Evolutionary conservation across 2,113 vertebrate species (phyloP), one percentile per base, ranked within the genome.

Genomic region (Arothron firmamentum): DNA sequence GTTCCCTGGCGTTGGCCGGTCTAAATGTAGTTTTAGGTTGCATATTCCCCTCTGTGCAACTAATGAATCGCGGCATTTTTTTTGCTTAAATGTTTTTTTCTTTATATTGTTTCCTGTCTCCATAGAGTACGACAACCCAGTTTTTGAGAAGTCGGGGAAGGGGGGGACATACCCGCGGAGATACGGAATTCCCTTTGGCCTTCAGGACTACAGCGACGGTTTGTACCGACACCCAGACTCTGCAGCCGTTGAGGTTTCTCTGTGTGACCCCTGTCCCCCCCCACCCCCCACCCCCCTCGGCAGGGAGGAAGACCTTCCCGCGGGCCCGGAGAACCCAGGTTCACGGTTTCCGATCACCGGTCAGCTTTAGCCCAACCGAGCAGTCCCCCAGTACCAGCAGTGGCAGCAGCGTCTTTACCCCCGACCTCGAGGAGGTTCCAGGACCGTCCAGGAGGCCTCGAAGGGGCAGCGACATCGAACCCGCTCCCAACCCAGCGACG

Each of bases 261-360:
- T n/a, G 47, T 20, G 21, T 16, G 23, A 16, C 2, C 25, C 21
- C 18, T 17, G 7, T 12, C 7, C 13, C 52, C 47, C n/a, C n/a
- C n/a, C n/a, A n/a, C n/a, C n/a, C n/a, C n/a, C n/a, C n/a, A n/a
- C n/a, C n/a, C n/a, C 10, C 18, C 19, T n/a, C 13, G 6, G 0
- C 86, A 99, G 97, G 97, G 38, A 93, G 97, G 64, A 98, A 98
- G 86, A 99, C 97, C 5, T 99, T 99, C 83, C 97, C 96, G 16
- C 92, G 97, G 52, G 96, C 95, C 25, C 91, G 96, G 57, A 91
- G 97, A 55, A 97, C 95, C 5, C 97, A 99, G 77, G 95, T 94
- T 9, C 95, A 94, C 65, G 93, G 85, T 55, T 94, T 98, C 71
- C 93, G 95, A 6, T 97, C 97, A 0, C 94, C 96, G 0, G 94